Conservation (phyloP, 2,888 invertebrate genomes). For the Philopedon plagiatum region DNA sequence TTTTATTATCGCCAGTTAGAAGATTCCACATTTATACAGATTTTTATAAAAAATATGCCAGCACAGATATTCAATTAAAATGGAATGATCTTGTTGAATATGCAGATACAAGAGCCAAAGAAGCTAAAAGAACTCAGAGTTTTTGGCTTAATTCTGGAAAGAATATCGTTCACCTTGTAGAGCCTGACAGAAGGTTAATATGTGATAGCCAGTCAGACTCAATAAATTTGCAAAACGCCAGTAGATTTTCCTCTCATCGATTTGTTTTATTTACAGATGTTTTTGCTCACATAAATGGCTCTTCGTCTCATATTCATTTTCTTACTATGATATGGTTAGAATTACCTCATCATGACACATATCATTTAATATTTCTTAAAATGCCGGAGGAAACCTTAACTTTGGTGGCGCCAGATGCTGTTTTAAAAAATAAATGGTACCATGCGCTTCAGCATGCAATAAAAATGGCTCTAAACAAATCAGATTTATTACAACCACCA, state of each 20-base stretch:
- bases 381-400: constrained; percentile 85
- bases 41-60: constrained; percentile 69
- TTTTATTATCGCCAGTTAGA: constrained; percentile 75
- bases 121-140: constrained; percentile 78
- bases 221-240: constrained; percentile 78
- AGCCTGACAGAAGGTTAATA: constrained; percentile 81
- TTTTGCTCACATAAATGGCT: constrained; percentile 82
- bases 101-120: constrained; percentile 74
- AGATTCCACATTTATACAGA: constrained; percentile 76
- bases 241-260: constrained; percentile 83
- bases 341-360: constrained; percentile 77
- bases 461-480: constrained; percentile 76
- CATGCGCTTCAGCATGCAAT: constrained; percentile 83
- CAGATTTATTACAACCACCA: constrained; percentile 77
- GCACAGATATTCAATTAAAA: constrained; percentile 70
- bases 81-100: constrained; percentile 77
- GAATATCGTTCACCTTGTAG: constrained; percentile 73
- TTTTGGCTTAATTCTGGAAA: constrained; percentile 84
- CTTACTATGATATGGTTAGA: constrained; percentile 87
- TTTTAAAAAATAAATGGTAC: constrained; percentile 85
- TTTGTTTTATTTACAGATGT: constrained; percentile 88
- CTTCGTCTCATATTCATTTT: constrained; percentile 75
- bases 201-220: constrained; percentile 83
- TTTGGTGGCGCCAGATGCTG: constrained; percentile 75
- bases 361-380: constrained; percentile 76